A percentile compares a stretch with the other conserved stretches of the same genome.
phyloP scores from a whole-genome alignment of 2,888 invertebrate species.

The Drosophila atripex region DNA sequence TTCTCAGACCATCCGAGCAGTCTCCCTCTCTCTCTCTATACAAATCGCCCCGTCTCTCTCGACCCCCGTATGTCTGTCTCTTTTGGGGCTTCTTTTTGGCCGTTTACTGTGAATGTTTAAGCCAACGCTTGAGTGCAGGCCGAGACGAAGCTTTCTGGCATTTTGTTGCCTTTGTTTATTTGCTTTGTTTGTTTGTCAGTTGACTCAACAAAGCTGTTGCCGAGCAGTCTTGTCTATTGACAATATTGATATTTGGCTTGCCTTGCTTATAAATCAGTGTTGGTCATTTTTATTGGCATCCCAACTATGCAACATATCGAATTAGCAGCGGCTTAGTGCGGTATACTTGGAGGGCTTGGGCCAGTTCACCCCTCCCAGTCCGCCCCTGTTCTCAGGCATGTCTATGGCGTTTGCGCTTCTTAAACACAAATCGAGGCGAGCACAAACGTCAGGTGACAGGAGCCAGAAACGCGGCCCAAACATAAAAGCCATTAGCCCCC shows the following conservation, averaged over 20 bases:
- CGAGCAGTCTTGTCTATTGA: conserved; percentile 67
- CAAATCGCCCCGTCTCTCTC: conserved; percentile 9
- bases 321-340: conserved; percentile 43
- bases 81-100: conserved; percentile 6
- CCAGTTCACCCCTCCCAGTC: background rate
- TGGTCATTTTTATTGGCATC: conserved; percentile 74
- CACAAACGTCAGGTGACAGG: conserved; percentile 64
- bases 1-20: conserved; percentile 49
- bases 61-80: background rate
- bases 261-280: conserved; percentile 80
- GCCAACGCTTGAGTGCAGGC: conserved; percentile 54
- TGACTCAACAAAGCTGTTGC: conserved; percentile 50
- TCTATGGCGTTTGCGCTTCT: conserved; percentile 67
- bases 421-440: conserved; percentile 61
- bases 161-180: conserved; percentile 51
- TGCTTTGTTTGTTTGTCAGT: conserved; percentile 42
- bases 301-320: conserved; percentile 58
- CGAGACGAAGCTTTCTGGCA: conserved; percentile 52
- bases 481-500: conserved; percentile 44
- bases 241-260: conserved; percentile 66
- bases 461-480: conserved; percentile 39
- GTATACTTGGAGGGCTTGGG: background rate
- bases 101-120: conserved; percentile 27
- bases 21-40: conserved; percentile 29
- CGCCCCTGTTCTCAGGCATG: conserved; percentile 45